These are phyloP conservation scores for Apeira syringaria DNA, from an alignment of 2,888 invertebrate genomes.

Conservation along the genomic window DNA sequence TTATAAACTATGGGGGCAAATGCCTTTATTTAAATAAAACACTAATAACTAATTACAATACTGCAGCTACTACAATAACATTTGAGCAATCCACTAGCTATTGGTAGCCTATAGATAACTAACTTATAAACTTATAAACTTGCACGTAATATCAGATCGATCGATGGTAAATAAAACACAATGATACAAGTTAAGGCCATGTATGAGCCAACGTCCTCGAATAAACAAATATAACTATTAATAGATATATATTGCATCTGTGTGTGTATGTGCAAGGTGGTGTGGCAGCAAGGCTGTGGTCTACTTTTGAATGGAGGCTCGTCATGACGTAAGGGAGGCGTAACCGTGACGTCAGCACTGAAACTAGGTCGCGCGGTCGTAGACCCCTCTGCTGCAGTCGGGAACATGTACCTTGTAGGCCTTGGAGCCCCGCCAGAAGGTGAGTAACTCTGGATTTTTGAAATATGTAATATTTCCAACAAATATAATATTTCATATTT, in stretches of 20 bases:
- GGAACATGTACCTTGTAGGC: constrained; percentile 43
- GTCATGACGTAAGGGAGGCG: constrained; percentile 76
- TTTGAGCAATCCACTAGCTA: too few species aligned
- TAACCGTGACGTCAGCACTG: constrained; percentile 71
- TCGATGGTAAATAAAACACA: too few species aligned
- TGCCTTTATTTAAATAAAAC: too few species aligned
- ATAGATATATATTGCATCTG: background rate
- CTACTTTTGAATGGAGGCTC: constrained; percentile 80
- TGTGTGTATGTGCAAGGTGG: constrained; percentile 16
- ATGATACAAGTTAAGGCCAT: background rate
- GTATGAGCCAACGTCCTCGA: constrained; percentile 12
- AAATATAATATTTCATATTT: too few species aligned
- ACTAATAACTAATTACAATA: too few species aligned
- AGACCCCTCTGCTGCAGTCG: constrained; percentile 68
- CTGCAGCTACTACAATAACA: too few species aligned
- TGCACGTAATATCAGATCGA: too few species aligned
- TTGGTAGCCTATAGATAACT: too few species aligned
- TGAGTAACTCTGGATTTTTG: constrained; percentile 30
- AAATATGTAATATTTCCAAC: background rate
- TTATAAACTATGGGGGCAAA: too few species aligned
- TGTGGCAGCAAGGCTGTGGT: constrained; percentile 64
- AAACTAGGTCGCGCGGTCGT: constrained; percentile 74
- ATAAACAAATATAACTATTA: background rate
- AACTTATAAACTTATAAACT: too few species aligned
- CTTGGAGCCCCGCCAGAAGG: constrained; percentile 40